A percentile compares a stretch with the other conserved stretches of the same genome.
phyloP scores from a whole-genome alignment of 2,113 vertebrate species.

The Polypterus bichir region DNA sequence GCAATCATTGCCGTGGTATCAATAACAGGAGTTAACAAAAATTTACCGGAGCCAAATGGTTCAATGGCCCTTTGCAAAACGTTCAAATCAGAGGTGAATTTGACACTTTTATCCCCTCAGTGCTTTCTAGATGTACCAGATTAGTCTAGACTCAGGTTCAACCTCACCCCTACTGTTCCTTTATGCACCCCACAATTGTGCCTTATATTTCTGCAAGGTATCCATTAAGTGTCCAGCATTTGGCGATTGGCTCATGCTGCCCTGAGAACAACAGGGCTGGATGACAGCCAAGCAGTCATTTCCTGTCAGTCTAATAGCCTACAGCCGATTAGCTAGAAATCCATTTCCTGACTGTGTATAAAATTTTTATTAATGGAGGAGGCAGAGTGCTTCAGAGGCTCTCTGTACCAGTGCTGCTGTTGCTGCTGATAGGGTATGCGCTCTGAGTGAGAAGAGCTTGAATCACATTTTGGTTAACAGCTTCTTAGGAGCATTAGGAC shows the following conservation, averaged over 20 bases:
- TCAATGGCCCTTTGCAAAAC: too few relatives aligned
- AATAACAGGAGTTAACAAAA: too few relatives aligned
- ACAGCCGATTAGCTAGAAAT: conserved; percentile 53
- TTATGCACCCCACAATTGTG: conserved; percentile 28
- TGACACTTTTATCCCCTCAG: background rate
- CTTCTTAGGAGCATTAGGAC: too few relatives aligned
- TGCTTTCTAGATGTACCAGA: conserved; percentile 1
- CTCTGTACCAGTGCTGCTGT: conserved; percentile 18
- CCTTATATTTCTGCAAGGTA: conserved; percentile 39
- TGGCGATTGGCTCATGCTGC: conserved; percentile 47
- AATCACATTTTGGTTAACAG: too few relatives aligned
- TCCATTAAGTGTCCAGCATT: conserved; percentile 46
- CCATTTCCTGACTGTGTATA: conserved; percentile 67
- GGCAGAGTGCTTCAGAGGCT: conserved; percentile 50
- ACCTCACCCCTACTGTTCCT: conserved; percentile 1
- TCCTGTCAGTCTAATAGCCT: conserved; percentile 60
- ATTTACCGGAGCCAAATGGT: too few relatives aligned
- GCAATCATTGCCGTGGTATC: too few relatives aligned
- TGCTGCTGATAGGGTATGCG: conserved; percentile 6
- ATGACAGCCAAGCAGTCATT: conserved; percentile 53
- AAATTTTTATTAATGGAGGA: conserved; percentile 66
- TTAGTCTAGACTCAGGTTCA: background rate
- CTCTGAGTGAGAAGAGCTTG: too few relatives aligned
- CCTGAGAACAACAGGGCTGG: conserved; percentile 56
- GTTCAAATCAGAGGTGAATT: too few relatives aligned